Base-by-base conservation (phyloP, 1,140 invertebrate species). In the Caenorhabditis brenneri region DNA sequence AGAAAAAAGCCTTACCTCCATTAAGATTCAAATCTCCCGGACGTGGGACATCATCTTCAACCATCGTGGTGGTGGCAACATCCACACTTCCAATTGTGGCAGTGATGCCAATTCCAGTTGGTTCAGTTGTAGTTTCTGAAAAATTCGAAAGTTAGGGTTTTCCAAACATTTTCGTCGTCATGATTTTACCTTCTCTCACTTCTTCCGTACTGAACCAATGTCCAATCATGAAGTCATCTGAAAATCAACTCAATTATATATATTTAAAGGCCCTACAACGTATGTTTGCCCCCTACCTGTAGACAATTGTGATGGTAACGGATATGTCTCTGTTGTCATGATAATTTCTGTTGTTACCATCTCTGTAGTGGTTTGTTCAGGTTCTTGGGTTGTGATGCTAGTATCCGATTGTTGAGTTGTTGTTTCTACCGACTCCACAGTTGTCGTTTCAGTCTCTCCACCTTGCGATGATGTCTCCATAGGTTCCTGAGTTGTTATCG, bases 121-220 rank as follows among this genome's bases (percentile, higher is more conserved):
- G n/a, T 24, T 74, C 65, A 0, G 65, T 74, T n/a, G 65, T 74
- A 10, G 65, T 74, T 74, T 74, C 65, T 74, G 65, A 0, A 36
- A 36, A 5, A 42, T 42, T 42, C 12, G 24, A 22, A 36, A 65
- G 19, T 27, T n/a, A 10, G 36, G 10, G 4, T 6, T 16, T 65
- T 3, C 0, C 27, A 15, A 33, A 15, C 15, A 31, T 29, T 31
- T 51, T 51, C 10, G 1, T 46, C 19, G 5, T 3, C 7, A 51
- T 51, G 22, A 29, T 42, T n/a, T 74, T 27, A 74, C 65, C 65
- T 6, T 7, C 2, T 42, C 36, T 42, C n/a, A 74, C 36, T 24
- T 74, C 65, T 24, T 74, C 65, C 24, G 65, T 74, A 24, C 65
- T 74, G 22, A 74, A 74, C 65, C 65, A 74, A 29, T 74, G 65